Evolutionary conservation across 2,113 vertebrate species (phyloP).

Genomic region (Megaptera novaeangliae): DNA sequence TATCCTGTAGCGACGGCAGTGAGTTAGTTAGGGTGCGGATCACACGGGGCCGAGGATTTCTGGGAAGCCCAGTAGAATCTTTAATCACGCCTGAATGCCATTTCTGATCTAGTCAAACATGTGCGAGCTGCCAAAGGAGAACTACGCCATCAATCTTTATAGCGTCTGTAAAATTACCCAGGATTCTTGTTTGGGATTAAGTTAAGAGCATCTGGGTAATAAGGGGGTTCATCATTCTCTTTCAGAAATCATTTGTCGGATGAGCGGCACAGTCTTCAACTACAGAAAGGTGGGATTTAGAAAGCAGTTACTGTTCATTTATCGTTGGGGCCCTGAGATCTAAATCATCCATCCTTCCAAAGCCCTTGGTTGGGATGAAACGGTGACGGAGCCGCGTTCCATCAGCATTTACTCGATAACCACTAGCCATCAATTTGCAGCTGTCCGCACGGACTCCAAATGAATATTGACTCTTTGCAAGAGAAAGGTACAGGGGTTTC

Average conservation of each 20-base stretch:
- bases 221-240: slow-evolving; percentile 80
- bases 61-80: slow-evolving; percentile 71
- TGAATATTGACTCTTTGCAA: slow-evolving; percentile 75
- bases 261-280: slow-evolving; percentile 66
- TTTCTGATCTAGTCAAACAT: slow-evolving; percentile 75
- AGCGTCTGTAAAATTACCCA: slow-evolving; percentile 73
- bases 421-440: slow-evolving; percentile 68
- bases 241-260: slow-evolving; percentile 80
- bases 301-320: slow-evolving; percentile 71
- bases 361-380: slow-evolving; percentile 70
- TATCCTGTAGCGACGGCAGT: slow-evolving; percentile 69
- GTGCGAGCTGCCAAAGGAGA: slow-evolving; percentile 78
- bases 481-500: slow-evolving; percentile 63
- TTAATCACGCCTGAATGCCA: slow-evolving; percentile 71
- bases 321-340: slow-evolving; percentile 68
- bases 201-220: slow-evolving; percentile 79
- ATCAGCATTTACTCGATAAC: slow-evolving; percentile 75
- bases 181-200: slow-evolving; percentile 82
- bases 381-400: slow-evolving; percentile 72
- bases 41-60: slow-evolving; percentile 71
- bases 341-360: slow-evolving; percentile 73
- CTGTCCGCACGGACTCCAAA: slow-evolving; percentile 73
- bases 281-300: slow-evolving; percentile 70
- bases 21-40: slow-evolving; percentile 81
- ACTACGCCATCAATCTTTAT: slow-evolving; percentile 74